These are phyloP conservation scores for Epinotia demarniana DNA, from an alignment of 2,888 invertebrate genomes.

Conservation along the genomic window DNA sequence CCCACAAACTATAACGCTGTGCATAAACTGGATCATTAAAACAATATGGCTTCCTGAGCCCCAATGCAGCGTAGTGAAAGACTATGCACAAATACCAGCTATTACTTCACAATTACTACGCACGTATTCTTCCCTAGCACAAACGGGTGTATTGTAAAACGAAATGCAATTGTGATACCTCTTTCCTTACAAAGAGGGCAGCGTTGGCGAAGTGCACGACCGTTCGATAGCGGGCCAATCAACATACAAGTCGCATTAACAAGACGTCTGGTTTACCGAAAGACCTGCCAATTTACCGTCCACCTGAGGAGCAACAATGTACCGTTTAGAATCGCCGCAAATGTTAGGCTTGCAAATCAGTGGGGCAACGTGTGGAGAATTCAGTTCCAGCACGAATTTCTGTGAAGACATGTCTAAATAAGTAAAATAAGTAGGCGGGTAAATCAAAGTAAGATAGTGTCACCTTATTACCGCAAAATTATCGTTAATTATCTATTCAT, in stretches of 20 bases:
- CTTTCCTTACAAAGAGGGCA: background rate
- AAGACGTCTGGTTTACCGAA: conserved; percentile 28
- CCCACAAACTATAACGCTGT: conserved; percentile 19
- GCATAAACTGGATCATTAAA: conserved; percentile 21
- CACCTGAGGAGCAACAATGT: conserved; percentile 58
- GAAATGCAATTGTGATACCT: background rate
- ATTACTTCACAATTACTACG: conserved; percentile 11
- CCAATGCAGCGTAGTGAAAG: conserved; percentile 12
- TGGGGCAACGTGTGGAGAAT: conserved; percentile 5
- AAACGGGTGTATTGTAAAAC: background rate
- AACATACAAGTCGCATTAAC: conserved; percentile 27
- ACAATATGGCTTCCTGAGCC: conserved; percentile 19
- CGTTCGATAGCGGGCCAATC: conserved; percentile 18
- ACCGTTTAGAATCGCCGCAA: conserved; percentile 58
- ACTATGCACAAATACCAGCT: conserved; percentile 10
- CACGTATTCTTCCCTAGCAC: background rate
- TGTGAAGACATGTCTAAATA: background rate
- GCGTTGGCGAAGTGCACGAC: conserved; percentile 9
- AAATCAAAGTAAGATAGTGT: too few species aligned
- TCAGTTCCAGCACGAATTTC: background rate
- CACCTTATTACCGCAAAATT: too few species aligned
- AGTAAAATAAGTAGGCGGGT: background rate
- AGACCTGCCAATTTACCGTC: conserved; percentile 59
- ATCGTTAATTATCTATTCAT: too few species aligned
- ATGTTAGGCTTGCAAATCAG: conserved; percentile 9